These are phyloP conservation scores for Falco cherrug DNA, from an alignment of 2,797 vertebrate species.

Conservation along the genomic window DNA sequence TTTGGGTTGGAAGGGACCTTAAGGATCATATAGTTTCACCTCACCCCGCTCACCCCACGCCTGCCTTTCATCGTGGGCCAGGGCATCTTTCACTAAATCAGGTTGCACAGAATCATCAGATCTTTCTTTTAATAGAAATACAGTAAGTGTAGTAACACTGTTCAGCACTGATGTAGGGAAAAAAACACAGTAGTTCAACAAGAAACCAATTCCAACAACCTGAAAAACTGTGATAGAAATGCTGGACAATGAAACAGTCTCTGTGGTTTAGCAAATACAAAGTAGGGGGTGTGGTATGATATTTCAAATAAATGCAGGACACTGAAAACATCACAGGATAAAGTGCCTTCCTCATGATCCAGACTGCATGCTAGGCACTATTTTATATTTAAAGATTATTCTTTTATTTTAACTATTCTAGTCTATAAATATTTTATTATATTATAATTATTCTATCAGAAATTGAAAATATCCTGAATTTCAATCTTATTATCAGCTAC, in stretches of 20 bases:
- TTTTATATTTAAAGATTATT: slow-evolving; percentile 9
- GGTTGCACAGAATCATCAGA: neutral
- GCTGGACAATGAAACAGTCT: neutral
- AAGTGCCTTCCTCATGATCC: neutral
- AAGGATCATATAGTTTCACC: neutral
- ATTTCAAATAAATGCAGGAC: neutral
- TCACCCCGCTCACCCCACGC: too few species aligned
- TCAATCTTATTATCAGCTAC: slow-evolving; percentile 51
- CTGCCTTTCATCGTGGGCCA: neutral
- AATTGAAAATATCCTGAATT: slow-evolving; percentile 6
- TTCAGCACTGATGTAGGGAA: neutral
- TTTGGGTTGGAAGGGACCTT: neutral
- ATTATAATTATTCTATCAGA: too few species aligned
- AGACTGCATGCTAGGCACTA: neutral
- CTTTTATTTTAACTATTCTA: too few species aligned
- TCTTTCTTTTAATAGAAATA: neutral
- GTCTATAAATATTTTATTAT: too few species aligned
- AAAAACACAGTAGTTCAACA: neutral
- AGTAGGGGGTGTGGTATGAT: neutral
- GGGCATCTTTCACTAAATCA: neutral
- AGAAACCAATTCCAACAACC: neutral
- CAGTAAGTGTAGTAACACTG: neutral
- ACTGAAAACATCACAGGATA: neutral
- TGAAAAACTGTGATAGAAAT: neutral
- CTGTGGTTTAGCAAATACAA: neutral